Conservation (phyloP, 2,888 invertebrate genomes). For the Dinocampus coccinellae region DNA sequence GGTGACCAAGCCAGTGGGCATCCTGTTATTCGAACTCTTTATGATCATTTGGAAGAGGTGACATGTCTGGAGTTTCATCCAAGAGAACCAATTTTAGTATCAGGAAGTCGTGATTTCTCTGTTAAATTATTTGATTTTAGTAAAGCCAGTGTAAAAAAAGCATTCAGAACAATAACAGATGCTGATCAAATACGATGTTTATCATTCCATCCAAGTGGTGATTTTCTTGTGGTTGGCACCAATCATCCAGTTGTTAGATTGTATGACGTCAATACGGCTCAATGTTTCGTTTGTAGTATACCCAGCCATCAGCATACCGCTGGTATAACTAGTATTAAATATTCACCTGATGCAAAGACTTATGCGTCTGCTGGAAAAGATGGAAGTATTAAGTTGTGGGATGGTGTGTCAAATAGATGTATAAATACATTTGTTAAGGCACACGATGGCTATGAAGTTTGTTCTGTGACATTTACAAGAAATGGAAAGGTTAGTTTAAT, state of each 20-base stretch:
- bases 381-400: slow-evolving; percentile 96
- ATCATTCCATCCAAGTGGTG: slow-evolving; percentile 96
- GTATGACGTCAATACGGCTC: slow-evolving; percentile 95
- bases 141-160: slow-evolving; percentile 98
- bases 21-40: slow-evolving; percentile 97
- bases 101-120: slow-evolving; percentile 94
- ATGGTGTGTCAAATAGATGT: slow-evolving; percentile 93
- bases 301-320: slow-evolving; percentile 87
- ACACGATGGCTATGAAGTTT: slow-evolving; percentile 94
- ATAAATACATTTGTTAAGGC: slow-evolving; percentile 94
- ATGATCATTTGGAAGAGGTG: slow-evolving; percentile 98
- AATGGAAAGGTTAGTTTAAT: slow-evolving; percentile 86
- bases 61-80: slow-evolving; percentile 98
- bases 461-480: slow-evolving; percentile 92
- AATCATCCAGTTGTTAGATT: slow-evolving; percentile 90
- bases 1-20: slow-evolving; percentile 92
- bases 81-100: slow-evolving; percentile 91
- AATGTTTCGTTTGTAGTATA: slow-evolving; percentile 94
- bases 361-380: slow-evolving; percentile 92
- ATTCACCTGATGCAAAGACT: slow-evolving; percentile 79
- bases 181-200: slow-evolving; percentile 91
- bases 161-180: slow-evolving; percentile 95
- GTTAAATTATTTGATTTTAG: slow-evolving; percentile 98
- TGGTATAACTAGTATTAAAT: slow-evolving; percentile 83
- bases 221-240: slow-evolving; percentile 93